Evolutionary conservation across 1,140 invertebrate genomes (phyloP).

Genomic region (Aphelinus atriplicis): DNA sequence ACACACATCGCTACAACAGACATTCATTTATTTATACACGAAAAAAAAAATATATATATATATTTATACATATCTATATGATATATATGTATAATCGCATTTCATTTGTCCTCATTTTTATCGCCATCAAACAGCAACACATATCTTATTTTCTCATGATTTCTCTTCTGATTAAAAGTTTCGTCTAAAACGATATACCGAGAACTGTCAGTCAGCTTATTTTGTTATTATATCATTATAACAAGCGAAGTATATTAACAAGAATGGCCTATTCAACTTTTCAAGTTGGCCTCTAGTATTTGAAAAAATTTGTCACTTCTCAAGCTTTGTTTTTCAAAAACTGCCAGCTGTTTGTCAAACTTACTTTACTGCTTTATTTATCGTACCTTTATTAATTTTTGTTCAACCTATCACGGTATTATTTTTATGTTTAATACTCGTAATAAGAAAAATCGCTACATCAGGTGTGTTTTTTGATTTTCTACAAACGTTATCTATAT

Average conservation of each 20-base stretch:
- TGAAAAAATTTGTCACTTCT: constrained; percentile 26
- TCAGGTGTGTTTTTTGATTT: constrained; percentile 6
- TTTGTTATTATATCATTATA: constrained; percentile 43
- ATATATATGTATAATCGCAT: constrained; percentile 37
- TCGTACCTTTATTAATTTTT: constrained; percentile 2
- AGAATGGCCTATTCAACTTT: constrained; percentile 45
- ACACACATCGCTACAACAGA: constrained; percentile 5
- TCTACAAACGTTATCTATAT: constrained; percentile 19
- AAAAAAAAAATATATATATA: constrained; percentile 17
- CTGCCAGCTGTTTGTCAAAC: constrained; percentile 1
- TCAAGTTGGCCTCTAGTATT: constrained; percentile 45
- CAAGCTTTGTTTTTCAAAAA: not conserved
- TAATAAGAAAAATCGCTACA: constrained; percentile 27
- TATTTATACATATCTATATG: constrained; percentile 18
- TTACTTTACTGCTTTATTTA: constrained; percentile 18
- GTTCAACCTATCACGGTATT: not conserved
- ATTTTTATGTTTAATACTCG: constrained; percentile 9
- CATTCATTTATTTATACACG: constrained; percentile 8
- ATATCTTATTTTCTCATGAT: constrained; percentile 24
- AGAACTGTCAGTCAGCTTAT: constrained; percentile 53
- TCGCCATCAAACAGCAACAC: constrained; percentile 48
- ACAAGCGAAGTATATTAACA: constrained; percentile 53
- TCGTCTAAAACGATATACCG: constrained; percentile 52
- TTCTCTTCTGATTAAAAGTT: constrained; percentile 48
- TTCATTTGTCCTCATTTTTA: constrained; percentile 30